Evolutionary conservation across 2,113 vertebrate species (phyloP).

Genomic region (Copsychus sechellarum): DNA sequence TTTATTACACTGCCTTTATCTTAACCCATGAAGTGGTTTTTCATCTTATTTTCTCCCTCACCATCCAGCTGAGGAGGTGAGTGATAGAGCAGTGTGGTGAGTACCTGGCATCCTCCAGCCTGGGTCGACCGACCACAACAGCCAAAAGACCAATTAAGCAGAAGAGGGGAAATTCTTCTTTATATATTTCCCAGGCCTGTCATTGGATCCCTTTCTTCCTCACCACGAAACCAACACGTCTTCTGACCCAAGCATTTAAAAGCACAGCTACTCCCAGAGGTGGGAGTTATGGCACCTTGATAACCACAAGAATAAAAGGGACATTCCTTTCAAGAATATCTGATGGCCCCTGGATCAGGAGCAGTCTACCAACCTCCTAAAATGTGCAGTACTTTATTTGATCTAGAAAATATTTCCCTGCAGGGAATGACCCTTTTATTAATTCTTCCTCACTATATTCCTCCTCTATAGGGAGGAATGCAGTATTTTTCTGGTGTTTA

Average conservation of each 20-base stretch:
- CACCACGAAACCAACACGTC: background rate
- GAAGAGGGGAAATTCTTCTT: background rate
- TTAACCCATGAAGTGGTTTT: background rate
- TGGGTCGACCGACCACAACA: background rate
- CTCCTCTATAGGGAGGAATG: background rate
- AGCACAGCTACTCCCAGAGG: background rate
- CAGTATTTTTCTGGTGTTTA: background rate
- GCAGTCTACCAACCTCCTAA: background rate
- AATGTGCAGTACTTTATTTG: background rate
- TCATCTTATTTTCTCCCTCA: background rate
- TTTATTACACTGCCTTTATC: background rate
- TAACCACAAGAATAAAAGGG: background rate
- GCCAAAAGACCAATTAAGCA: background rate
- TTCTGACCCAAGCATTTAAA: background rate
- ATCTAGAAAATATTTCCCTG: background rate
- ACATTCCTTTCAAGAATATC: background rate
- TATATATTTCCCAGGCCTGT: background rate
- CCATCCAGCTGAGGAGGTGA: accelerated
- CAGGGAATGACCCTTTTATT: background rate
- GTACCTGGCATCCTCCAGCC: background rate
- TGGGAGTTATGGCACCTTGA: background rate
- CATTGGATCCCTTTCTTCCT: background rate
- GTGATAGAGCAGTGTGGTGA: background rate
- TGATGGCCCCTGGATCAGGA: background rate
- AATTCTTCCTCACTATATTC: background rate